Evolutionary conservation across 2,888 invertebrate species (phyloP), one percentile per base, ranked within the genome.

Genomic region (Plagiodera versicolora): DNA sequence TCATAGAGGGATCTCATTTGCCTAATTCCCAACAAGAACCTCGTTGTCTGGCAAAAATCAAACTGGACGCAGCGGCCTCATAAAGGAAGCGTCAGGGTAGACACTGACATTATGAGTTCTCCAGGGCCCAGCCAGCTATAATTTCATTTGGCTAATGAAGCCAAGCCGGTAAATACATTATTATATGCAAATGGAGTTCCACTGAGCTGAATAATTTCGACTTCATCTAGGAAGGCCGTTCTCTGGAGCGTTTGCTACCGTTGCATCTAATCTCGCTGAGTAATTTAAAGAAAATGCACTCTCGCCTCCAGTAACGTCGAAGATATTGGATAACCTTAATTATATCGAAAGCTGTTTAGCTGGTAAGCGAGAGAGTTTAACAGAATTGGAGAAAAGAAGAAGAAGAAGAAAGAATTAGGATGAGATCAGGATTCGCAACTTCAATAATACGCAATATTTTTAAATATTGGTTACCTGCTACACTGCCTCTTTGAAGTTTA

Each of bases 131-230:
- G 63, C 68, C 64, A 55, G 70, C 71, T 71, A 73, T 77, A 77
- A 77, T 76, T 77, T 76, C 76, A 77, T 77, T 77, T 75, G 70
- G 74, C 70, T 77, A 76, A 76, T 77, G 76, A 78, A 78, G 74
- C 73, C 73, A 69, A 71, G 71, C 73, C 73, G 74, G 75, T 76
- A 76, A 77, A 77, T 75, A 73, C 77, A 74, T 76, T 77, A 77
- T 76, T 76, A 76, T 75, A 77, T 77, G 76, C 75, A 77, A 77
- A 77, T 77, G 74, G 70, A 71, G 72, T 73, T 75, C 48, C 69
- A 68, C 73, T 73, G 69, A 73, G 74, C 73, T 71, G 69, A 73
- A 74, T 75, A 69, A 68, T 66, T 65, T 60, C 61, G 56, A 62
- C 63, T 65, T 64, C 62, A 61, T 62, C 64, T 59, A 52, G 46